phyloP scores from a whole-genome alignment of 1,140 invertebrate genomes.

The Ips typographus region DNA sequence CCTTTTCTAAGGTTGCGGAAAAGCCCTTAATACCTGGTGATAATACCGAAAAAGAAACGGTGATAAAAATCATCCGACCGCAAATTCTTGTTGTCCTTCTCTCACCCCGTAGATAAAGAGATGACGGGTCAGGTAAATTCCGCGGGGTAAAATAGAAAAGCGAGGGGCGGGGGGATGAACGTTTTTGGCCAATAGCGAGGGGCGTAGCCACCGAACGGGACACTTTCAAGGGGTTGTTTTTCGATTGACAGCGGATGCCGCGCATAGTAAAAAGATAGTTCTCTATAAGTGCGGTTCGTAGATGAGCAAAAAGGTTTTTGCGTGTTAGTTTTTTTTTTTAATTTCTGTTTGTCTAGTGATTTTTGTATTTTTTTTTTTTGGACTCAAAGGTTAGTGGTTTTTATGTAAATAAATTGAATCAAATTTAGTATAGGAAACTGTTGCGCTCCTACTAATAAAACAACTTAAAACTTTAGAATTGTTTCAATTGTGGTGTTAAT shows the following conservation, averaged over 20 bases:
- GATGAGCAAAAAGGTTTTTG: slow-evolving; percentile 4
- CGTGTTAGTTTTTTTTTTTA: not conserved
- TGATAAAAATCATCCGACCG: slow-evolving; percentile 30
- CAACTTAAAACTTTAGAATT: too few species aligned
- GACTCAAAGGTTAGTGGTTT: not conserved
- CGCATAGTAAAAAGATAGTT: slow-evolving; percentile 27
- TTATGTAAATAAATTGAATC: too few species aligned
- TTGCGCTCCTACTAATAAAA: too few species aligned
- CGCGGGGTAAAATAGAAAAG: slow-evolving; percentile 1
- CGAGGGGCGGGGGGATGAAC: slow-evolving; percentile 8
- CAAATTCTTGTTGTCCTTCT: slow-evolving; percentile 26
- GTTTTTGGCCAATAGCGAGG: slow-evolving; percentile 20
- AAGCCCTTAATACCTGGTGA: slow-evolving; percentile 4
- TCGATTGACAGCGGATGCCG: slow-evolving; percentile 24
- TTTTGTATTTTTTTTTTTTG: not conserved
- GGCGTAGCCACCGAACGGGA: slow-evolving; percentile 24
- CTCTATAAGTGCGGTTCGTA: slow-evolving; percentile 24
- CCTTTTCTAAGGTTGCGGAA: slow-evolving; percentile 1
- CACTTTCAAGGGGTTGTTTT: slow-evolving; percentile 30
- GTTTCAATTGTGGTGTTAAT: too few species aligned
- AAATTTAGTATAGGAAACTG: too few species aligned
- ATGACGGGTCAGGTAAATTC: slow-evolving; percentile 14
- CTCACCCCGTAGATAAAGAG: slow-evolving; percentile 8
- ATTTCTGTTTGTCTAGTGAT: not conserved
- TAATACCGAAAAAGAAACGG: not conserved